Evolutionary conservation across 53 echinoderm and acorn worm genomes (phyloP), one percentile per base, ranked within the genome.

Genomic region (Astropecten irregularis): DNA sequence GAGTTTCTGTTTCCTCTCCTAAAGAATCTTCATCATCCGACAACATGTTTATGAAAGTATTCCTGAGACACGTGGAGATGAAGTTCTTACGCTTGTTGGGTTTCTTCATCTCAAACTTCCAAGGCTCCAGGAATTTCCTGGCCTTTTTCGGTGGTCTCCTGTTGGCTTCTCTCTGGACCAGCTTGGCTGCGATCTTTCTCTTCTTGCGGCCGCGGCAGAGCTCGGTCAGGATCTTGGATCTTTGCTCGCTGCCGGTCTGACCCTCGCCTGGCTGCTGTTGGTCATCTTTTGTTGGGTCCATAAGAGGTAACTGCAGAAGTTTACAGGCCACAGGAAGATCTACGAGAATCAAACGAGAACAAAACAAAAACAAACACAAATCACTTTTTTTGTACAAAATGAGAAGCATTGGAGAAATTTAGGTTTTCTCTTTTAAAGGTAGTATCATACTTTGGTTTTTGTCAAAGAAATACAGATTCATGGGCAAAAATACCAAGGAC

Each of bases 291-390:
- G 10, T 21, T 40, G 79, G 79, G 34, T 62, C 79, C 79, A 79
- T 79, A 14, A 79, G 63, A 8, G 79, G 79, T 4, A 37, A 29
- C 1, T 61, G 13, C 0, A 79, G 32, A 46, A 79, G 79, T 30
- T 79, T 79, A n/a, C 61, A 26, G 31, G 79, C 63, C 42, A 79
- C 31, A 18, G 79, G 79, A 42, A 60, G 2, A 79, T 79, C 79
- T 79, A 16, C 16, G 32, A 5, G 33, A 31, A 19, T n/a, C n/a
- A n/a, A 21, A 13, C 1, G 36, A 65, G 5, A 4, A 53, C 65
- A 65, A 63, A 5, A 19, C 6, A 28, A 9, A 29, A n/a, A n/a
- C n/a, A n/a, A n/a, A n/a, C n/a, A n/a, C n/a, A n/a, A n/a, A n/a
- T n/a, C n/a, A n/a, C n/a, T n/a, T n/a, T n/a, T n/a, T n/a, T n/a